Percentiles rank a stretch among this genome's conserved stretches.
Evolutionary conservation across 1,140 invertebrate species (phyloP).

Genomic region (Ganaspis sp.): DNA sequence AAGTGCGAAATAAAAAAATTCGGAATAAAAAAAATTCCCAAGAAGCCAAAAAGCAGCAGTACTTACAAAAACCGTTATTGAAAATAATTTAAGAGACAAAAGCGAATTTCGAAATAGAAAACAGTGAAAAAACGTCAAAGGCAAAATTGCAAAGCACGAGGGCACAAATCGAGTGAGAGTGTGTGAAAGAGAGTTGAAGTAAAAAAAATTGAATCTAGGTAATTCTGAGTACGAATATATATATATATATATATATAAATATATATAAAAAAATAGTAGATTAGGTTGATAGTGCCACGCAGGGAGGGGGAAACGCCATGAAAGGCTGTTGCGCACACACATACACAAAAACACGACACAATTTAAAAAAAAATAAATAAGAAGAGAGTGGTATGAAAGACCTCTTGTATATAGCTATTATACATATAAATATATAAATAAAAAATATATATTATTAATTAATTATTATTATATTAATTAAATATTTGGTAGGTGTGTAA

Average conservation of each 20-base stretch:
- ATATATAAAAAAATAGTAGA: slow-evolving; percentile 52
- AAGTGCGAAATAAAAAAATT: too few species aligned
- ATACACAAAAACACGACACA: slow-evolving; percentile 33
- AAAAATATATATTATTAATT: slow-evolving; percentile 60
- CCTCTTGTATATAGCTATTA: slow-evolving; percentile 71
- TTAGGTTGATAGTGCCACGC: slow-evolving; percentile 60
- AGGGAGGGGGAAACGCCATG: slow-evolving; percentile 43
- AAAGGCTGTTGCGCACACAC: slow-evolving; percentile 38
- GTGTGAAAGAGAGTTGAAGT: slow-evolving; percentile 34
- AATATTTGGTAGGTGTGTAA: slow-evolving; percentile 70
- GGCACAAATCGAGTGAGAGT: slow-evolving; percentile 57
- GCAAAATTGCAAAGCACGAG: slow-evolving; percentile 29
- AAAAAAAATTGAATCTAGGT: slow-evolving; percentile 19
- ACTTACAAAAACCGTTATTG: too few species aligned
- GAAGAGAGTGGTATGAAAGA: slow-evolving; percentile 60
- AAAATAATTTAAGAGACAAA: too few species aligned
- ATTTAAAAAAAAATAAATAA: slow-evolving; percentile 46
- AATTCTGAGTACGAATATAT: slow-evolving; percentile 2
- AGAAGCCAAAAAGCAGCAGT: too few species aligned
- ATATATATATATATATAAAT: too few species aligned
- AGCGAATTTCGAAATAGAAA: neutral
- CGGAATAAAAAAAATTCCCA: too few species aligned
- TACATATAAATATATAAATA: slow-evolving; percentile 61
- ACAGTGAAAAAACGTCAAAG: neutral
- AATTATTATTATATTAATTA: slow-evolving; percentile 57